Evolutionary conservation across 2,113 vertebrate genomes (phyloP).

Genomic region (Pomatostomus ruficeps): DNA sequence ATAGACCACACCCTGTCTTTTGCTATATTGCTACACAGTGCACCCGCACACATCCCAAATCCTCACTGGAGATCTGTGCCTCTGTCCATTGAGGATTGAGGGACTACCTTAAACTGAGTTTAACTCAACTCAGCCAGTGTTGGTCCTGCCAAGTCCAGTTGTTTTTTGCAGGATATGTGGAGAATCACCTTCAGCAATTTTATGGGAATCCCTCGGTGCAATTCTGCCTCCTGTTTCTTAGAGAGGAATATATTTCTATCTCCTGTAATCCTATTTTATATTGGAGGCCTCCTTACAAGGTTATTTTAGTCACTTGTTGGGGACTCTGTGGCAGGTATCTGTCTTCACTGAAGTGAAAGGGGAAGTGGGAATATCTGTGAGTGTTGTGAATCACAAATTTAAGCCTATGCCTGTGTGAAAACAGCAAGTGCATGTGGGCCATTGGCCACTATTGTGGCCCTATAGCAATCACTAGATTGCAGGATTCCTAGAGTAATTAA

Average conservation of each 20-base stretch:
- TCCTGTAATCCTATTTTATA: background rate
- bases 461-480: background rate
- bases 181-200: background rate
- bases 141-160: background rate
- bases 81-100: background rate
- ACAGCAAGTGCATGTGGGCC: rapidly evolving
- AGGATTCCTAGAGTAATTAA: background rate
- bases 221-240: background rate
- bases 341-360: background rate
- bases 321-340: background rate
- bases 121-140: background rate
- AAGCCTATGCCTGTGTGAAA: background rate
- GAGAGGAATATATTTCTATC: background rate
- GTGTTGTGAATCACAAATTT: background rate
- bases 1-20: rapidly evolving
- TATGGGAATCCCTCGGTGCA: background rate
- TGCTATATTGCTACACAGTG: rapidly evolving
- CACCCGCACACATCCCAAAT: background rate
- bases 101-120: background rate
- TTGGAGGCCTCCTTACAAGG: background rate
- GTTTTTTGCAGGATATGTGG: background rate
- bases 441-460: background rate
- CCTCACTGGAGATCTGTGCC: background rate
- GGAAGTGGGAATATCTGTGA: background rate
- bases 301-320: background rate